These are phyloP conservation scores for Prochilodus magdalenae DNA, from an alignment of 2,113 vertebrate species.

Conservation along the genomic window DNA sequence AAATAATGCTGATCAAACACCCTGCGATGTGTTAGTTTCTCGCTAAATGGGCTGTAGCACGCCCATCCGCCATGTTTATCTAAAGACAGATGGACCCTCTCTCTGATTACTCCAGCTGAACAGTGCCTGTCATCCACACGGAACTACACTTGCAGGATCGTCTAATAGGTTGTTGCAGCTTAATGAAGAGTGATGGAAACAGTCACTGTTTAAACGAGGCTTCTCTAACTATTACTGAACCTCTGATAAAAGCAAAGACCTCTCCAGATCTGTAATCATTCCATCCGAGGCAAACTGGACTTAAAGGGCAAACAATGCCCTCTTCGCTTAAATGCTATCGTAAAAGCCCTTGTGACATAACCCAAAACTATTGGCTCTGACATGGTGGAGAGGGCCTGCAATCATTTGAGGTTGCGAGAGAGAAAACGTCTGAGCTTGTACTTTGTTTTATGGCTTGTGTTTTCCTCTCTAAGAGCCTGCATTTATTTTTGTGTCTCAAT, in stretches of 20 bases:
- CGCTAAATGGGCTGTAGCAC: constrained; percentile 73
- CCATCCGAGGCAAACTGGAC: not conserved
- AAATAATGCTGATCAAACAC: constrained; percentile 68
- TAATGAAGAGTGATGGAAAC: constrained; percentile 39
- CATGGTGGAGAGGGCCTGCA: constrained; percentile 66
- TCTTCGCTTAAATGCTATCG: constrained; percentile 49
- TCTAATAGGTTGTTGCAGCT: not conserved
- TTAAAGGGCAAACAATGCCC: constrained; percentile 45
- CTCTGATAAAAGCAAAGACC: constrained; percentile 25
- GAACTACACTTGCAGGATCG: not conserved
- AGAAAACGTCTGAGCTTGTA: constrained; percentile 66
- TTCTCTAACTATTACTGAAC: not conserved
- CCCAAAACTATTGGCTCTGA: constrained; percentile 71
- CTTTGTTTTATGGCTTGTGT: constrained; percentile 66
- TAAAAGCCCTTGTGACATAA: constrained; percentile 69
- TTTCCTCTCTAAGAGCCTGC: constrained; percentile 60
- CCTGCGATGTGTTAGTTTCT: constrained; percentile 61
- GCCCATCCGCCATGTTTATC: constrained; percentile 71
- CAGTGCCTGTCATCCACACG: constrained; percentile 58
- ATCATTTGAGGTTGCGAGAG: constrained; percentile 71
- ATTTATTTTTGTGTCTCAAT: constrained; percentile 73
- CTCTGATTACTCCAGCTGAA: constrained; percentile 71
- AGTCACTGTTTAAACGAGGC: not conserved
- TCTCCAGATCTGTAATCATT: constrained; percentile 30
- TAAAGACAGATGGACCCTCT: constrained; percentile 70